Base-by-base conservation (phyloP, 2,888 invertebrate species). In the Alsophila aescularia region DNA sequence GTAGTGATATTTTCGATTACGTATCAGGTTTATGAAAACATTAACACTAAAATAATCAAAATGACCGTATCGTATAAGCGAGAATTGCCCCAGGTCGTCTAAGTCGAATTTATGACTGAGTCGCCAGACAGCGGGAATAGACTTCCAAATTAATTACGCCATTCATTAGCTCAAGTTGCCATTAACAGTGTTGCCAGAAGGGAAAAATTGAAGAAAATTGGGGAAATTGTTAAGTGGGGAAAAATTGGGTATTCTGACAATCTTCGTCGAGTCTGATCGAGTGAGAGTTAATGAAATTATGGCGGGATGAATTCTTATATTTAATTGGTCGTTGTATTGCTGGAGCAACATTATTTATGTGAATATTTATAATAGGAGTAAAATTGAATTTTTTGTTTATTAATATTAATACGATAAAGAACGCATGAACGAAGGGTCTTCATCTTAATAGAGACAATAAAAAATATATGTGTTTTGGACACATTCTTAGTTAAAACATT, bases 121-220 rank as follows among this genome's bases (percentile, higher is more conserved):
- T 15, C 16, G 16, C 44, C 44, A 45, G 40, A 45, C 44, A 34
- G 15, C 14, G 37, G 18, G 14, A 43, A 32, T 32, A 16, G 40
- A 31, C 18, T 36, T 18, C 21, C 14, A 48, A 48, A 54, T 48
- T 48, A 54, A 54, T 54, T 54, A 48, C 27, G 18, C 36, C 48
- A 49, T 54, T 54, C 14, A 54, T 48, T 54, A 54, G 41, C 36
- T 39, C 32, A 37, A 53, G 48, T 53, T 16, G 15, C 52, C 42
- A 43, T 49, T 54, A 43, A 32, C 48, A 34, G 43, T 32, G 43
- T 54, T 48, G 37, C 48, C 43, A 54, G 32, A 39, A n/a, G 18
- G 4, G 43, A 54, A 53, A 53, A 48, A 48, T 39, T 50, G 16
- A 13, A 34, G 14, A 34, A 44, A 49, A 44, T 44, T 39, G 40